Conservation (phyloP, 92 coral and sea anemone genomes). For the Siderastrea siderea region DNA sequence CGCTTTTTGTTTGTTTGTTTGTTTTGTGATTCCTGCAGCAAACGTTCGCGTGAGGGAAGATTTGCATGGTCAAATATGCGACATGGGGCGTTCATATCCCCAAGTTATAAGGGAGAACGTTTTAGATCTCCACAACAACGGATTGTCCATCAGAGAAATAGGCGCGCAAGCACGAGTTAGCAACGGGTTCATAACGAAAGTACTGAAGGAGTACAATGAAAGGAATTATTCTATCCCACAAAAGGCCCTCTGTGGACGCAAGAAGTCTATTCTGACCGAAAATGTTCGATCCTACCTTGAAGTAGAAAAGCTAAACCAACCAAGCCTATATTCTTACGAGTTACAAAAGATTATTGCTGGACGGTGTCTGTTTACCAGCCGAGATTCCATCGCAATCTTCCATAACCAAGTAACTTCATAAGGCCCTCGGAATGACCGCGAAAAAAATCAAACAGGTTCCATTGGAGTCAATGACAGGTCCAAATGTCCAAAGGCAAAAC, state of each 20-base stretch:
- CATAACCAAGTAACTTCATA: background rate
- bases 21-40: too few species aligned
- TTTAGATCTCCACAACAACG: slow-evolving; percentile 26
- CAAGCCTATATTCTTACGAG: slow-evolving; percentile 21
- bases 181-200: slow-evolving; percentile 31
- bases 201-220: slow-evolving; percentile 39
- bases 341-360: slow-evolving; percentile 44
- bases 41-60: too few species aligned
- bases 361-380: slow-evolving; percentile 38
- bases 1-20: too few species aligned
- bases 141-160: slow-evolving; percentile 29
- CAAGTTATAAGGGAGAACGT: slow-evolving; percentile 33
- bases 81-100: too few species aligned
- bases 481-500: slow-evolving; percentile 37
- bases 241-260: slow-evolving; percentile 28
- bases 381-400: slow-evolving; percentile 33
- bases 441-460: slow-evolving; percentile 49
- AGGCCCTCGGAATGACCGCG: slow-evolving; percentile 40
- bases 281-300: slow-evolving; percentile 43
- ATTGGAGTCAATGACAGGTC: slow-evolving; percentile 32
- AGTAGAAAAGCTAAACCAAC: slow-evolving; percentile 48
- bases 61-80: too few species aligned
- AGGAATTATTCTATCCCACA: slow-evolving; percentile 36
- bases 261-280: slow-evolving; percentile 11
- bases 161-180: slow-evolving; percentile 38